phyloP scores from a whole-genome alignment of 2,113 vertebrate species.

The Aplodontia rufa region DNA sequence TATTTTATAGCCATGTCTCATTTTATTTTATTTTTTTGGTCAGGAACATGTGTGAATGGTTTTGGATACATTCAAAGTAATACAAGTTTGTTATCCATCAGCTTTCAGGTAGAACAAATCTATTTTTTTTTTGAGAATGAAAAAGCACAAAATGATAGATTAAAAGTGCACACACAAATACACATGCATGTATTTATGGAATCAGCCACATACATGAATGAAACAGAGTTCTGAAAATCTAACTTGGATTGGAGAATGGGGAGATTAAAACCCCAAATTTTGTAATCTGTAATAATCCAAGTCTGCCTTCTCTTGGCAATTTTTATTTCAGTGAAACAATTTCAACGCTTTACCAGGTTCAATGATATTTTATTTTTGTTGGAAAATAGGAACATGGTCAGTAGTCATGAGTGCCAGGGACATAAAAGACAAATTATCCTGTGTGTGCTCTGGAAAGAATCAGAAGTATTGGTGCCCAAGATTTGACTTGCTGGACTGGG shows the following conservation, averaged over 20 bases:
- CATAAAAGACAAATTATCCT: conserved; percentile 49
- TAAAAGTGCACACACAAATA: background rate
- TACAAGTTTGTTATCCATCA: background rate
- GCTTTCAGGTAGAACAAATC: background rate
- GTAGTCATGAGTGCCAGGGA: conserved; percentile 55
- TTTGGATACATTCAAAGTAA: conserved; percentile 2
- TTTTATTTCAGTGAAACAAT: conserved; percentile 71
- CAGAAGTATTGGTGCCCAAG: background rate
- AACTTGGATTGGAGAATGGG: conserved; percentile 33
- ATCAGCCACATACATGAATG: background rate
- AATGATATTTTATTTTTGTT: conserved; percentile 70
- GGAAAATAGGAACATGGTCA: conserved; percentile 56
- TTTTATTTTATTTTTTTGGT: background rate
- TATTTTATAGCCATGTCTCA: background rate
- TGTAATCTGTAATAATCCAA: conserved; percentile 58
- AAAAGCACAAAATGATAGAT: background rate
- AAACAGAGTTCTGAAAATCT: conserved; percentile 56
- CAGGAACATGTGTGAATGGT: background rate
- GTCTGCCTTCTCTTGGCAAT: conserved; percentile 53
- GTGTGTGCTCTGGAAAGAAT: conserved; percentile 35
- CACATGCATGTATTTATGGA: background rate
- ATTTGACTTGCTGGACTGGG: background rate
- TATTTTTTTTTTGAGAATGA: background rate
- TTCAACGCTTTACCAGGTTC: conserved; percentile 68
- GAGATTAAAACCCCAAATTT: conserved; percentile 14